Evolutionary conservation across 2,797 vertebrate species (phyloP).

Genomic region (Phalanger gymnotis): DNA sequence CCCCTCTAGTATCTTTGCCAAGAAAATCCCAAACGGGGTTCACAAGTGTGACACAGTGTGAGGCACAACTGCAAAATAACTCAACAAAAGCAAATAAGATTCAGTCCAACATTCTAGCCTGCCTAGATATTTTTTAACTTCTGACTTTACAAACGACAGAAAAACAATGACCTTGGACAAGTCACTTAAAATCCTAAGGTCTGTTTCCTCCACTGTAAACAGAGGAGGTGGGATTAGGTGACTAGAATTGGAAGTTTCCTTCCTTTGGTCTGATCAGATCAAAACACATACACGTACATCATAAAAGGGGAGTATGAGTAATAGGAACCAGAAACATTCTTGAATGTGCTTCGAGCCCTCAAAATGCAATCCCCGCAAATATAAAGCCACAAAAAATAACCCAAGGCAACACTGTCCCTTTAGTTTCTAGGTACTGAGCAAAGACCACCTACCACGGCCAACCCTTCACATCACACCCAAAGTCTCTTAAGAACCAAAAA

Average conservation of each 20-base stretch:
- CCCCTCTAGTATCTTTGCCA: background rate
- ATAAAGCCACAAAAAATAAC: background rate
- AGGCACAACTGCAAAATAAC: too few species aligned
- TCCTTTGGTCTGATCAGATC: background rate
- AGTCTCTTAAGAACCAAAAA: slow-evolving; percentile 30
- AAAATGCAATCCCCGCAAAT: background rate
- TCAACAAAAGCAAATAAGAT: too few species aligned
- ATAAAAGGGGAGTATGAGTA: background rate
- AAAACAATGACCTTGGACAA: background rate
- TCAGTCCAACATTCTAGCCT: too few species aligned
- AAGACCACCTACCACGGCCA: background rate
- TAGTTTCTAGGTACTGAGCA: background rate
- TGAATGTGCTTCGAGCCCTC: background rate
- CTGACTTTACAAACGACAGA: background rate
- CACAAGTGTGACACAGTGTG: background rate
- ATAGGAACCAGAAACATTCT: background rate
- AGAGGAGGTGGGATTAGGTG: background rate
- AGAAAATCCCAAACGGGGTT: background rate
- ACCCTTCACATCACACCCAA: background rate
- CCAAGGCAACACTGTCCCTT: background rate
- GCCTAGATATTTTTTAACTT: too few species aligned
- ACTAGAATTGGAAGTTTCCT: background rate
- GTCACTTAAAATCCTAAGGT: background rate
- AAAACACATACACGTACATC: background rate
- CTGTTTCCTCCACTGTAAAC: background rate